These are phyloP conservation scores for Epinephelus lanceolatus DNA, from an alignment of 2,113 vertebrate species.

Conservation along the genomic window DNA sequence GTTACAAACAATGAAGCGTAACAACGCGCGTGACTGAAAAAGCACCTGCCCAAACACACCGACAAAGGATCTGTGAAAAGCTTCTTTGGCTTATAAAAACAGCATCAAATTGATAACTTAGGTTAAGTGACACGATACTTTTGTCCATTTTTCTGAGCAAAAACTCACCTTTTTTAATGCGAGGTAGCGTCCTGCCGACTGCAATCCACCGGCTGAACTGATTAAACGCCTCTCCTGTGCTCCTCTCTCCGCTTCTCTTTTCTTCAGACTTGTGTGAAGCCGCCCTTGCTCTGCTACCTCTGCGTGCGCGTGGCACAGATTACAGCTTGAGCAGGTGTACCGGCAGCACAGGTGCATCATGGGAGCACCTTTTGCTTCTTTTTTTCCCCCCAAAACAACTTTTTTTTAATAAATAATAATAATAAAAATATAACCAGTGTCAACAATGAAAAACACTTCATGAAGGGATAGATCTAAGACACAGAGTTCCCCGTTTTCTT, in stretches of 20 bases:
- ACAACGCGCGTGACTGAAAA: background rate
- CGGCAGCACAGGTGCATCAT: constrained; percentile 49
- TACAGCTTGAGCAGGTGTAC: background rate
- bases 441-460: too few relatives aligned
- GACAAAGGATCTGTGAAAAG: background rate
- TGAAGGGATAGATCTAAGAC: too few relatives aligned
- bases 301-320: background rate
- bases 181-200: background rate
- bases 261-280: too few relatives aligned
- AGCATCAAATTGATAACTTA: too few relatives aligned
- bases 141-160: background rate
- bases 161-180: constrained; percentile 6
- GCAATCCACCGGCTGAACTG: background rate
- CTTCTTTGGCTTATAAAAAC: background rate
- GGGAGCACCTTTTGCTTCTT: constrained; percentile 11
- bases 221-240: background rate
- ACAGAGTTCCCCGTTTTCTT: too few relatives aligned
- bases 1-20: background rate
- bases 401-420: background rate
- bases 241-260: too few relatives aligned
- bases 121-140: background rate
- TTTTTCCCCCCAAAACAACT: too few relatives aligned
- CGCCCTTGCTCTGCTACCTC: background rate
- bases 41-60: background rate
- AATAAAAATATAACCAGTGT: too few relatives aligned